These are phyloP conservation scores for Aegypius monachus DNA, from an alignment of 2,113 vertebrate genomes.

Conservation along the genomic window DNA sequence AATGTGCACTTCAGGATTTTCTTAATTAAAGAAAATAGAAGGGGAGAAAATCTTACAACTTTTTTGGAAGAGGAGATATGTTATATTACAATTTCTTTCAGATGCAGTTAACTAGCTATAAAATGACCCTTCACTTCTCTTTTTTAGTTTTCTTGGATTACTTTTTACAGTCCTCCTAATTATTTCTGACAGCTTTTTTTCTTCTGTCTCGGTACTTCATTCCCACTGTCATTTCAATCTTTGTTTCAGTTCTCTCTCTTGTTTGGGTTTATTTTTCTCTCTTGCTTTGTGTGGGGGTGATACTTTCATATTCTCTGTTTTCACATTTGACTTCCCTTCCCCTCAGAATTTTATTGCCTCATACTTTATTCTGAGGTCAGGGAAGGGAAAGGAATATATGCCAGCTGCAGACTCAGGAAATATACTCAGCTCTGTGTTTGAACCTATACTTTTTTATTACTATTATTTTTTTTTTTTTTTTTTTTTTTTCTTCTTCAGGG, in stretches of 20 bases:
- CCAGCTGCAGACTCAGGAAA: neutral
- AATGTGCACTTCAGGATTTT: neutral
- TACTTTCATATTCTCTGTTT: neutral
- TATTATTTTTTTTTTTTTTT: neutral
- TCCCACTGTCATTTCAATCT: neutral
- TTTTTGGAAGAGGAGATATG: neutral
- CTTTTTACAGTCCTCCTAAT: neutral
- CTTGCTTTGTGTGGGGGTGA: neutral
- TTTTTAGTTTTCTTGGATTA: neutral
- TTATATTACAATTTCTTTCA: neutral
- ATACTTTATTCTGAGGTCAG: neutral
- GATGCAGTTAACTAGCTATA: neutral
- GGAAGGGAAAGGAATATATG: neutral
- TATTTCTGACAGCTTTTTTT: constrained; percentile 2
- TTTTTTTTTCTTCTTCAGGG: neutral
- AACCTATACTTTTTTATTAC: neutral
- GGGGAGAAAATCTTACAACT: neutral
- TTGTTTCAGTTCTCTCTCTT: neutral
- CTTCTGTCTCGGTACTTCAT: neutral
- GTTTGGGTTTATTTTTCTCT: neutral
- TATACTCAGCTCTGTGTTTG: neutral
- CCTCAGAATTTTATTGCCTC: neutral
- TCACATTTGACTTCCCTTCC: neutral
- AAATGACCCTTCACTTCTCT: neutral
- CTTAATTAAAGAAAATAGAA: neutral